Evolutionary conservation across 1,140 invertebrate genomes (phyloP).

Genomic region (Saccostrea echinata): DNA sequence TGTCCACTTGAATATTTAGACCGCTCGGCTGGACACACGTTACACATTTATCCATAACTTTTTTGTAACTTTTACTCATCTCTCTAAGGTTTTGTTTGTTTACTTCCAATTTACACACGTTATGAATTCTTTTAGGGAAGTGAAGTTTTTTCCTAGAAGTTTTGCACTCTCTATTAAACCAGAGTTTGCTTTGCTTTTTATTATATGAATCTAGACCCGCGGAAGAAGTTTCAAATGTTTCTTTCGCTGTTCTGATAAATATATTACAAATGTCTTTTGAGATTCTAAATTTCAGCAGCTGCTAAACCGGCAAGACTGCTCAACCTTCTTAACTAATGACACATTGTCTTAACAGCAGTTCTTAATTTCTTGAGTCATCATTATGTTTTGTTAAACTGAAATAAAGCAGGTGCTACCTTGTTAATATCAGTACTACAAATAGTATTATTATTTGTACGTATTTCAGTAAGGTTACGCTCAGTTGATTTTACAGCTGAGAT

Average conservation of each 20-base stretch:
- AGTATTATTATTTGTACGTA: neutral
- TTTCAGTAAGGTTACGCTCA: neutral
- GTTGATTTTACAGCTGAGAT: neutral
- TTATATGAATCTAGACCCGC: too few relatives aligned
- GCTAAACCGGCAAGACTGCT: neutral
- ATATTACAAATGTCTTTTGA: neutral
- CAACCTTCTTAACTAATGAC: neutral
- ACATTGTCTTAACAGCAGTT: neutral
- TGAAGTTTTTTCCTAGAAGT: neutral
- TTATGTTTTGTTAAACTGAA: neutral
- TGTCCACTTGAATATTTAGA: too few relatives aligned
- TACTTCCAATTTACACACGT: neutral
- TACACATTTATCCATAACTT: neutral
- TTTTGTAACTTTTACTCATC: neutral
- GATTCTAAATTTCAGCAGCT: neutral
- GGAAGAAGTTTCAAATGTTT: too few relatives aligned
- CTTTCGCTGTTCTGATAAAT: neutral
- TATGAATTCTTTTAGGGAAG: neutral
- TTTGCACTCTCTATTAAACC: neutral
- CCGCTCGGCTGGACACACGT: too few relatives aligned
- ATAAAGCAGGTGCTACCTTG: neutral
- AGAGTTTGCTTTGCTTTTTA: neutral
- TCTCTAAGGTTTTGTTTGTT: neutral
- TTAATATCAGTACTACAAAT: neutral
- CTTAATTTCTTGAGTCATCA: neutral